phyloP scores from a whole-genome alignment of 2,797 vertebrate species.

The Chrysocyon brachyurus region DNA sequence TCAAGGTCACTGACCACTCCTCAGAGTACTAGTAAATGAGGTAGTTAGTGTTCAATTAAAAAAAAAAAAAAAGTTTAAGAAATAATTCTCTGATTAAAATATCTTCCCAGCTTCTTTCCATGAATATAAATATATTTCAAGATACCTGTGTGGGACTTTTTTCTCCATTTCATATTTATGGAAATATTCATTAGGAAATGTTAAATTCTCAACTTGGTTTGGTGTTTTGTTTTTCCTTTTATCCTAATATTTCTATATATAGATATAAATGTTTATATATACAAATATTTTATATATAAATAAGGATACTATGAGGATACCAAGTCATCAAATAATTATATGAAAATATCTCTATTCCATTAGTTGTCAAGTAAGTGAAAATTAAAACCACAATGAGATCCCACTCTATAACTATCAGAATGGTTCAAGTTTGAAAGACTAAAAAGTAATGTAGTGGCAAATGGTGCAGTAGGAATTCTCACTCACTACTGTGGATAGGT shows the following conservation, averaged over 20 bases:
- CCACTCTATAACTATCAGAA: neutral
- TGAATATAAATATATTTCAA: constrained; percentile 99
- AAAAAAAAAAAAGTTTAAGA: constrained; percentile 94
- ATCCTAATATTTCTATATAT: constrained; percentile 59
- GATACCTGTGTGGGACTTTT: constrained; percentile 92
- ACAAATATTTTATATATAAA: neutral
- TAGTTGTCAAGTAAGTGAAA: neutral
- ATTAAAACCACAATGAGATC: neutral
- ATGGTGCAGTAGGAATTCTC: neutral
- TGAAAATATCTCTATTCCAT: neutral
- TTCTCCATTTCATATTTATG: constrained; percentile 90
- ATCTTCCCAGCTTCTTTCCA: constrained; percentile 96
- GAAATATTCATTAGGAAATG: constrained; percentile 99
- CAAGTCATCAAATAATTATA: neutral
- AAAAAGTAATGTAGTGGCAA: neutral
- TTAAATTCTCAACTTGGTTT: constrained; percentile 92
- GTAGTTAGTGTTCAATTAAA: neutral
- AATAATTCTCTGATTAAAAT: constrained; percentile 99
- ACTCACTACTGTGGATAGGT: neutral
- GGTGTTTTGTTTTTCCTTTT: constrained; percentile 11
- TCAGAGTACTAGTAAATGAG: neutral
- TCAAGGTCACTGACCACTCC: neutral
- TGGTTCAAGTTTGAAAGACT: neutral
- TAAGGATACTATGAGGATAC: neutral
- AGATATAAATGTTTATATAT: neutral